phyloP scores from a whole-genome alignment of 2,113 vertebrate genomes.

The Piprites chloris region DNA sequence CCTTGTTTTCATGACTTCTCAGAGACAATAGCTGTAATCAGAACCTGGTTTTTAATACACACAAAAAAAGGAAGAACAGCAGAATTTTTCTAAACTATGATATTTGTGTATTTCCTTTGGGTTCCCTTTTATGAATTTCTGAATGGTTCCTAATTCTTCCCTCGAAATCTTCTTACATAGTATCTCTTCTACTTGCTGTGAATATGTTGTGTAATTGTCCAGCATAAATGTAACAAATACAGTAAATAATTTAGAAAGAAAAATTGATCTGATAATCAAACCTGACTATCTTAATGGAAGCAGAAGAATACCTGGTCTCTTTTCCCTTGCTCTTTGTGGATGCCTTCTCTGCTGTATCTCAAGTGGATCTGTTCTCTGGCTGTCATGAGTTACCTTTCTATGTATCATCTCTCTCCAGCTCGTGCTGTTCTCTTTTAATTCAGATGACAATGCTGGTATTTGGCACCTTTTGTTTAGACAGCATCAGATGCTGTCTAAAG shows the following conservation, averaged over 20 bases:
- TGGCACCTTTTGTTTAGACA: neutral
- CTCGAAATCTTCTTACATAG: neutral
- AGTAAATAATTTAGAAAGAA: neutral
- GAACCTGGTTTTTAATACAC: neutral
- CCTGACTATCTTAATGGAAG: neutral
- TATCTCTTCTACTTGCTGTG: neutral
- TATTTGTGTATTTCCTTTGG: neutral
- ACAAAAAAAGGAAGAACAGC: neutral
- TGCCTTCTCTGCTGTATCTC: neutral
- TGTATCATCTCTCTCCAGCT: neutral
- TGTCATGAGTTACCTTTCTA: neutral
- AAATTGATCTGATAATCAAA: neutral
- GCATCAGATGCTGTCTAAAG: neutral
- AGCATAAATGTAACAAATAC: neutral
- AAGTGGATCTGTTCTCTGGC: neutral
- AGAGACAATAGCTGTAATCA: neutral
- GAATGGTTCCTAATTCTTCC: neutral
- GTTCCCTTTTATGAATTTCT: neutral
- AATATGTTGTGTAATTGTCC: neutral
- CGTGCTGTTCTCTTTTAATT: neutral
- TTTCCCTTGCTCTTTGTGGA: neutral
- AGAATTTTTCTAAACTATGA: neutral
- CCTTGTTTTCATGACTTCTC: neutral
- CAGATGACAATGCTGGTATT: neutral
- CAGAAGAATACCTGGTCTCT: neutral